A percentile compares a stretch with the other conserved stretches of the same genome.
Conservation (phyloP, 1,140 invertebrate species). For the Wasmannia auropunctata region DNA sequence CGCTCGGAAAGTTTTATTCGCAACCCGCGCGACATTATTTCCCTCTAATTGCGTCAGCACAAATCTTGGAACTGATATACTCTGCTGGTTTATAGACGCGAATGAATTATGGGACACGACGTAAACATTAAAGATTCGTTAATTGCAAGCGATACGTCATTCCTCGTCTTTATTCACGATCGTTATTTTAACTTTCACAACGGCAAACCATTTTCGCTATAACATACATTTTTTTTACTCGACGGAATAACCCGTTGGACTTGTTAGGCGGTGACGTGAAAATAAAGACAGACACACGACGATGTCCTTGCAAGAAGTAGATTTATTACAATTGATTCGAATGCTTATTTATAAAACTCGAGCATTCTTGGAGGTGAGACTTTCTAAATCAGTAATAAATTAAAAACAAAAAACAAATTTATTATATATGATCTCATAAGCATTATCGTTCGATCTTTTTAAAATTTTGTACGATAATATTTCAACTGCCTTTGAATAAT, state of each 20-base stretch:
- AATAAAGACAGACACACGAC: not conserved
- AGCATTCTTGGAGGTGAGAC: not conserved
- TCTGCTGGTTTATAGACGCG: not conserved
- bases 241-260: not conserved
- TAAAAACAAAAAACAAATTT: not conserved
- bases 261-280: not conserved
- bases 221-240: slow-evolving; percentile 23
- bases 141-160: slow-evolving; percentile 38
- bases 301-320: not conserved
- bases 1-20: not conserved
- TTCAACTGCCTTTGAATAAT: not conserved
- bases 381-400: not conserved
- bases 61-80: slow-evolving; percentile 28
- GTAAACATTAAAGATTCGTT: slow-evolving; percentile 28
- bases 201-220: slow-evolving; percentile 17
- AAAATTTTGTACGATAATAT: not conserved
- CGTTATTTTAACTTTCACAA: slow-evolving; percentile 45
- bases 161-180: slow-evolving; percentile 7
- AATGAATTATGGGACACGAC: slow-evolving; percentile 36
- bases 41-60: slow-evolving; percentile 18
- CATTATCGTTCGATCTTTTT: not conserved
- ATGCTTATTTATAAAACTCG: not conserved
- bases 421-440: not conserved
- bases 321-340: slow-evolving; percentile 3
- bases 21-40: not conserved